Evolutionary conservation across 35 echinoderm and acorn worm species (phyloP).

Genomic region (Chiridota heheva): DNA sequence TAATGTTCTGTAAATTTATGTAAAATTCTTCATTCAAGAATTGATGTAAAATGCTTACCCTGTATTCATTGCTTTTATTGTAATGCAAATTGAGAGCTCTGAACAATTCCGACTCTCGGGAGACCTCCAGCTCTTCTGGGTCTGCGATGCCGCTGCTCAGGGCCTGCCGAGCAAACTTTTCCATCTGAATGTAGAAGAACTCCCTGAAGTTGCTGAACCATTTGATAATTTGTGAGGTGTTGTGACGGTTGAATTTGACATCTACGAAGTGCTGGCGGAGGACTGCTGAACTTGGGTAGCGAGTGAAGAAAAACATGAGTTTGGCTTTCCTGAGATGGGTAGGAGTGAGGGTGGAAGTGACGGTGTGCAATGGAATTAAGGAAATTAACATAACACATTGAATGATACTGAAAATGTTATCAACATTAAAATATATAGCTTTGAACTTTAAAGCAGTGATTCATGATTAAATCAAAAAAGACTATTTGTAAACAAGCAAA

Average conservation of each 20-base stretch:
- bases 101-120: conserved; percentile 87
- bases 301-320: conserved; percentile 95
- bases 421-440: no score
- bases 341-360: conserved; percentile 81
- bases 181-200: conserved; percentile 99
- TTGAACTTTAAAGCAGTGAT: no score
- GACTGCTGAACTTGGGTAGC: conserved; percentile 94
- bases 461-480: no score
- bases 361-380: conserved; percentile 70
- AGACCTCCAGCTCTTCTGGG: conserved; percentile 62
- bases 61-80: conserved; percentile 99
- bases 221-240: conserved; percentile 99
- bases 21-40: no score
- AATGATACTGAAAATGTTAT: no score
- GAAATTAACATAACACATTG: no score
- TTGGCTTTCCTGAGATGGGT: conserved; percentile 96
- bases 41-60: conserved; percentile 52
- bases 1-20: no score
- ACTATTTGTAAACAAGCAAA: no score
- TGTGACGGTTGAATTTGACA: conserved; percentile 99
- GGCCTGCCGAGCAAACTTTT: conserved; percentile 94
- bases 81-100: conserved; percentile 88
- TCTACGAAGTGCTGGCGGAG: conserved; percentile 89
- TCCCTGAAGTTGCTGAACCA: conserved; percentile 99
- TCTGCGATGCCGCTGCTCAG: conserved; percentile 66